phyloP scores from a whole-genome alignment of 2,888 invertebrate genomes.

The Taphrorychus bicolor region DNA sequence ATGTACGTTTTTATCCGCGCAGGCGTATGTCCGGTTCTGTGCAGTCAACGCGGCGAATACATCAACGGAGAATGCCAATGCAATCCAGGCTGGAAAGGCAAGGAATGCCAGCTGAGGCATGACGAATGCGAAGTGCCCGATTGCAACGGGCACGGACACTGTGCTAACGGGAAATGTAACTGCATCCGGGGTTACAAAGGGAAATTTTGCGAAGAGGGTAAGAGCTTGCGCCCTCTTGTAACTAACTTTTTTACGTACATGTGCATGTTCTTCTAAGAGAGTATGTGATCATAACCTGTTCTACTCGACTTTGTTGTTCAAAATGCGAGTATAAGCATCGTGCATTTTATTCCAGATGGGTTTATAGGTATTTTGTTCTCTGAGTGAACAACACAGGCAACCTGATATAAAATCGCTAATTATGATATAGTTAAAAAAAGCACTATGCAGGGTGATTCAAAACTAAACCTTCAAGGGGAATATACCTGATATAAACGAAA shows the following conservation, averaged over 20 bases:
- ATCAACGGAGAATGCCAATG: constrained; percentile 96
- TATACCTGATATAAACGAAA: no score
- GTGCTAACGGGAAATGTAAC: constrained; percentile 92
- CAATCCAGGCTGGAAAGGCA: constrained; percentile 98
- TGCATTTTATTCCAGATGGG: no score
- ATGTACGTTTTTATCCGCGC: not conserved
- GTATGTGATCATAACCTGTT: not conserved
- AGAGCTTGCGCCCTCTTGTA: constrained; percentile 44
- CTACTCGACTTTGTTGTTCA: no score
- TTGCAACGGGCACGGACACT: constrained; percentile 96
- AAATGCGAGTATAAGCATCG: no score
- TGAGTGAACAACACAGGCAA: no score
- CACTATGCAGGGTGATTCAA: no score
- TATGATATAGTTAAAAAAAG: no score
- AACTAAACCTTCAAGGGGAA: no score
- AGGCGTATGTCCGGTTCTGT: constrained; percentile 96
- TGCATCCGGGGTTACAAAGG: constrained; percentile 96
- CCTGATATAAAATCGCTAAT: no score
- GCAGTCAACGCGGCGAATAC: constrained; percentile 96
- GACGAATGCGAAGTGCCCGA: constrained; percentile 97
- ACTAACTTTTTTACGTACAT: not conserved
- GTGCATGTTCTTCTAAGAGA: no score
- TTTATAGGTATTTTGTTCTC: no score
- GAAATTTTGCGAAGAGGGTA: constrained; percentile 90
- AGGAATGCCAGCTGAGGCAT: constrained; percentile 93